These are phyloP conservation scores for Yasuhikotakia modesta DNA, from an alignment of 2,797 vertebrate genomes.

Conservation along the genomic window DNA sequence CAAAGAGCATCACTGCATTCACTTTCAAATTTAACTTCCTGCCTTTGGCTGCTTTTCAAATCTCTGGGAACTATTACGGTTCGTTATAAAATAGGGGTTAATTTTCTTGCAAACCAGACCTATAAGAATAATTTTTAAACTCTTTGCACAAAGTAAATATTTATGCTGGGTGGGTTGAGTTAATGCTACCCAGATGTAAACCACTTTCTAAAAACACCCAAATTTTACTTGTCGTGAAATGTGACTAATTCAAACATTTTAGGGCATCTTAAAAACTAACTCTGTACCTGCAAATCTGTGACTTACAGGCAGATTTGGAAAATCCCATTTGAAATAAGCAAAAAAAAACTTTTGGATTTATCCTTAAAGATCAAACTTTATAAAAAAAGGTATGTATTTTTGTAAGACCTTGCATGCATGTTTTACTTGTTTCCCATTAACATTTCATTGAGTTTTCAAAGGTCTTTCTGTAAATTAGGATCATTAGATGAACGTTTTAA, in stretches of 20 bases:
- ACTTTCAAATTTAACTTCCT: conserved; percentile 51
- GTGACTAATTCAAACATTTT: too few species aligned
- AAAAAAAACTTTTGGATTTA: neutral
- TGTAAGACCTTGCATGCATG: neutral
- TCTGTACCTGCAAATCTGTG: neutral
- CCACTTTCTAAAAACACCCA: neutral
- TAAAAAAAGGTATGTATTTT: neutral
- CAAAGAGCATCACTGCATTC: conserved; percentile 59
- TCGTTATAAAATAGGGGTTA: conserved; percentile 3
- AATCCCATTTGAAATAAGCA: neutral
- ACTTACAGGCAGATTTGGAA: neutral
- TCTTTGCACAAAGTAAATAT: conserved; percentile 10
- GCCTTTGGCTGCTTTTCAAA: neutral
- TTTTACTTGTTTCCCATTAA: neutral
- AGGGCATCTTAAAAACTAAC: neutral
- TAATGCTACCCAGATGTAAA: conserved; percentile 12
- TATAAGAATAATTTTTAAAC: neutral
- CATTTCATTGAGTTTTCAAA: neutral
- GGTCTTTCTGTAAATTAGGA: neutral
- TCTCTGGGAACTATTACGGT: conserved; percentile 31
- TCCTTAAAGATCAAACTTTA: neutral
- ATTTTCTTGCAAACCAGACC: neutral
- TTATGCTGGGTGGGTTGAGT: neutral
- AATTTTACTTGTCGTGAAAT: too few species aligned
- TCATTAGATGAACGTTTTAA: neutral